phyloP scores from a whole-genome alignment of 2,797 vertebrate genomes.

The Psittacula derbiana region DNA sequence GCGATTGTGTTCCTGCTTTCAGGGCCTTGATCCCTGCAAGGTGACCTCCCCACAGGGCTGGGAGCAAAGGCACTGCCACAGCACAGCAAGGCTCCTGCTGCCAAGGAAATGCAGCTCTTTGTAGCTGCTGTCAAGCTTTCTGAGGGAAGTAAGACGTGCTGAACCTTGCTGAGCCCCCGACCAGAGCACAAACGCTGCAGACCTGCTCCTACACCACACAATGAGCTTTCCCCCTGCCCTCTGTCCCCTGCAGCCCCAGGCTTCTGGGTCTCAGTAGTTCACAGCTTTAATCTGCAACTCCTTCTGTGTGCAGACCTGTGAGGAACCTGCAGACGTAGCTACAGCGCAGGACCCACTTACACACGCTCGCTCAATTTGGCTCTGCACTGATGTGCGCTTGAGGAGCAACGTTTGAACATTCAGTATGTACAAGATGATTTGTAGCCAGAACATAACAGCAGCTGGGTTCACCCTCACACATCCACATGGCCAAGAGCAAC shows the following conservation, averaged over 20 bases:
- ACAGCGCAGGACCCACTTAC: neutral
- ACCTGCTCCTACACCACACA: neutral
- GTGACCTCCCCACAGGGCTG: neutral
- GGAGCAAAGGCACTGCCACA: neutral
- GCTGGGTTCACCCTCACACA: constrained; percentile 9
- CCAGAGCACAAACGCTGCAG: neutral
- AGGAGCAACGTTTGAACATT: constrained; percentile 36
- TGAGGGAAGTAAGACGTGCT: neutral
- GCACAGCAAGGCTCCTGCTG: neutral
- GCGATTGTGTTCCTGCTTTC: neutral
- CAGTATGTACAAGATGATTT: constrained; percentile 50
- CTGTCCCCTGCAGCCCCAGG: neutral
- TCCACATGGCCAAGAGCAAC: neutral
- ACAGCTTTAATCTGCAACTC: constrained; percentile 8
- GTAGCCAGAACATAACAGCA: constrained; percentile 43
- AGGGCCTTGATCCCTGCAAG: neutral
- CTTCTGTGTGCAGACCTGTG: neutral
- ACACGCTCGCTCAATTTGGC: neutral
- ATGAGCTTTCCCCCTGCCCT: neutral
- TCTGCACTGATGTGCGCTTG: neutral
- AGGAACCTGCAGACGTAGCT: neutral
- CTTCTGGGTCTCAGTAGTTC: constrained; percentile 23
- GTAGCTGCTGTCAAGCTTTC: neutral
- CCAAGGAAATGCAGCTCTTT: neutral
- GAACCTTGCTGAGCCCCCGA: neutral